phyloP scores from a whole-genome alignment of 2,113 vertebrate species.

The Ceyx melanurus region DNA sequence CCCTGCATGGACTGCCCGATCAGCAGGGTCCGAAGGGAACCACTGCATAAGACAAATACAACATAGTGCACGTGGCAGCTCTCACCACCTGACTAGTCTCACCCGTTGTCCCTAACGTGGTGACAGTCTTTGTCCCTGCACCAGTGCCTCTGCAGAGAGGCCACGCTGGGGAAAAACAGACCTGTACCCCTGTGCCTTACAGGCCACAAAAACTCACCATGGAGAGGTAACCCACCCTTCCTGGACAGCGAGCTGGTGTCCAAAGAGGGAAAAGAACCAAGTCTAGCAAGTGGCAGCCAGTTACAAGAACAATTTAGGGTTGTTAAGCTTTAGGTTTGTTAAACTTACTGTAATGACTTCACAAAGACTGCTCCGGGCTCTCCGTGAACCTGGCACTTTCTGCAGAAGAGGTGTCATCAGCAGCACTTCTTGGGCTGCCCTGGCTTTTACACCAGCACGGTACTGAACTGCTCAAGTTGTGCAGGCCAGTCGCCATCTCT shows the following conservation, averaged over 20 bases:
- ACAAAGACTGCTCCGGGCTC: background rate
- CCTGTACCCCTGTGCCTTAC: background rate
- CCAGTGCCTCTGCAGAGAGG: background rate
- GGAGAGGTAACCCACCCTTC: accelerated
- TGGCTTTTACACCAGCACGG: background rate
- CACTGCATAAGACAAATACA: accelerated
- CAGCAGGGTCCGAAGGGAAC: background rate
- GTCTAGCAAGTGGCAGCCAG: background rate
- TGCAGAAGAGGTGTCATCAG: background rate
- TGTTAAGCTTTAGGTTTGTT: background rate
- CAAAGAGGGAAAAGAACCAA: background rate
- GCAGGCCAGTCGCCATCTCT: background rate
- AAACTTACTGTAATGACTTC: background rate
- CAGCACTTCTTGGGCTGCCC: background rate
- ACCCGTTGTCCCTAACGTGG: background rate
- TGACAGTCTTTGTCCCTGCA: background rate
- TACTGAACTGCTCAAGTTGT: accelerated
- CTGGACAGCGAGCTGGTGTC: background rate
- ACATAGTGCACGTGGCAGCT: accelerated
- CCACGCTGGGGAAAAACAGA: background rate
- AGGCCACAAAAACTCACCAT: background rate
- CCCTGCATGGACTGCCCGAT: accelerated
- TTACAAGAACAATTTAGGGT: background rate
- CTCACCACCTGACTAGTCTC: background rate
- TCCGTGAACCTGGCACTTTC: accelerated